These are phyloP conservation scores for Cyprinodon variegatus DNA, from an alignment of 2,113 vertebrate genomes.

Conservation along the genomic window DNA sequence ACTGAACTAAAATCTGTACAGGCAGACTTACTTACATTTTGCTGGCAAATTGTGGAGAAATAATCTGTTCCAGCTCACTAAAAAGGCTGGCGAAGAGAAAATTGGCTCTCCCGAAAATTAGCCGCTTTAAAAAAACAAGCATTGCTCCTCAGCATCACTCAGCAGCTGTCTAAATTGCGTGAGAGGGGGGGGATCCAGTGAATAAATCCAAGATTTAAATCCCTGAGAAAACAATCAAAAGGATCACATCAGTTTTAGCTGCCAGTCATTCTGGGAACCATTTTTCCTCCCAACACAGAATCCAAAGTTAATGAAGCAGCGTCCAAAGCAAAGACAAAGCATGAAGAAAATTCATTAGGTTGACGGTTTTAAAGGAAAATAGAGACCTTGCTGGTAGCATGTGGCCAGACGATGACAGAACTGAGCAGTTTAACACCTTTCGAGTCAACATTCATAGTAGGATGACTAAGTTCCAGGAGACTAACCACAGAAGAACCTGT, in stretches of 20 bases:
- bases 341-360: not conserved
- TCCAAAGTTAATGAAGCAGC: not conserved
- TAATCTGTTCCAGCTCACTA: not conserved
- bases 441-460: not conserved
- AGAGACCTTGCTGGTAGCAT: not conserved
- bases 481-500: not conserved
- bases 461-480: not conserved
- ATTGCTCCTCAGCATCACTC: not conserved
- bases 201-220: not conserved
- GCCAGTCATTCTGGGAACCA: not conserved
- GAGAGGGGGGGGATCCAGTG: too few species aligned
- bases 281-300: not conserved
- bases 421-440: not conserved
- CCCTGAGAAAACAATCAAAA: constrained; percentile 11
- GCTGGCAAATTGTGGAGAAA: not conserved
- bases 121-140: not conserved
- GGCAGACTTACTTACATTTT: not conserved
- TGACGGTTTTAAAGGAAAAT: not conserved
- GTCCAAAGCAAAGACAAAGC: not conserved
- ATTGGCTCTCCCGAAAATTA: not conserved
- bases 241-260: not conserved
- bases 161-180: not conserved
- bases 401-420: not conserved
- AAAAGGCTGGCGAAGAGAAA: not conserved
- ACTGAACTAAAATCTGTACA: not conserved